Evolutionary conservation across 2,113 vertebrate species (phyloP).

Genomic region (Bolborhynchus lineola): DNA sequence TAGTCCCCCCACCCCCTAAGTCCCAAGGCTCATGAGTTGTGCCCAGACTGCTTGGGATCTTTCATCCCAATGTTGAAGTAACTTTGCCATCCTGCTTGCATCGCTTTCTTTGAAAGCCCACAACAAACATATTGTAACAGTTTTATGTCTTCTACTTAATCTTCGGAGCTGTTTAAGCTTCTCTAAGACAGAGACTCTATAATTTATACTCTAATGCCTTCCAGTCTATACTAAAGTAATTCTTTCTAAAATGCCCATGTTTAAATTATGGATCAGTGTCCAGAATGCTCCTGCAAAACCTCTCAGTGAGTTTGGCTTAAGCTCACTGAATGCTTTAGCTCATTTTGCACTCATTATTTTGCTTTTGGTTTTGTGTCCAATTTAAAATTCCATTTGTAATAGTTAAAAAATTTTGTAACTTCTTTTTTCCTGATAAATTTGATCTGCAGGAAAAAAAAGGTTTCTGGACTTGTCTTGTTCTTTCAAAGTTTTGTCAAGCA

Average conservation of each 20-base stretch:
- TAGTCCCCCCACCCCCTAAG: background rate
- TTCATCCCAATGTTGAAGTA: background rate
- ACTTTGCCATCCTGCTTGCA: background rate
- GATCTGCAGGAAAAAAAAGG: background rate
- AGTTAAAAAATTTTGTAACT: background rate
- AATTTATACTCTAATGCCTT: conserved; percentile 34
- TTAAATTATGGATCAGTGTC: conserved; percentile 14
- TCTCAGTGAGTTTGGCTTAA: background rate
- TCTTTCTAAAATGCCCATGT: conserved; percentile 29
- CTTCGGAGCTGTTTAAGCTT: conserved; percentile 32
- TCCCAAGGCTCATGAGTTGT: background rate
- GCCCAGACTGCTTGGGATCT: background rate
- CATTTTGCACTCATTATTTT: background rate
- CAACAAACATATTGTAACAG: conserved; percentile 28
- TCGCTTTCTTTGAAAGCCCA: background rate
- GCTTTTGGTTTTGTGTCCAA: background rate
- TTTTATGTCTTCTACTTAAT: conserved; percentile 55
- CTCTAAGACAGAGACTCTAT: background rate
- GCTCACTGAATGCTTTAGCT: background rate
- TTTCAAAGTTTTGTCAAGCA: background rate
- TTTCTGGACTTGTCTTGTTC: background rate
- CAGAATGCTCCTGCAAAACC: background rate
- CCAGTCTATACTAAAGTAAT: conserved; percentile 21
- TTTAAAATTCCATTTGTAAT: background rate
- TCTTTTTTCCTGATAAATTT: background rate